These are phyloP conservation scores for Eulemur coronatus DNA, from an alignment of 2,797 vertebrate species.

Conservation along the genomic window DNA sequence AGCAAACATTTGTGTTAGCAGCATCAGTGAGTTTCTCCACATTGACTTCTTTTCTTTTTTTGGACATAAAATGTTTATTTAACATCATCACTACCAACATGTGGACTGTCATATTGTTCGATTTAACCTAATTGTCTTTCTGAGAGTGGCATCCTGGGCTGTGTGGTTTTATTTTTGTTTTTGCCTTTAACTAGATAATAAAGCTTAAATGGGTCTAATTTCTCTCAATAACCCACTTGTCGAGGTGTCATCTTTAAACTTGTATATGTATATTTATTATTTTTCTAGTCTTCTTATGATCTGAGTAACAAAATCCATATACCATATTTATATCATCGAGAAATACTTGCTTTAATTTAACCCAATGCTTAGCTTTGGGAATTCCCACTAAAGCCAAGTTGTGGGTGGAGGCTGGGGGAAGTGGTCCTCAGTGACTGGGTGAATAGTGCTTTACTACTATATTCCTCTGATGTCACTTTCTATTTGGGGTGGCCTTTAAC, in stretches of 20 bases:
- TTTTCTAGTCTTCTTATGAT: background rate
- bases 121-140: constrained; percentile 10
- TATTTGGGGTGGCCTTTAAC: background rate
- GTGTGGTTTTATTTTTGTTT: background rate
- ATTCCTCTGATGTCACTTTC: background rate
- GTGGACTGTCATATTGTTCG: background rate
- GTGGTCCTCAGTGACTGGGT: background rate
- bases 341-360: constrained; percentile 12
- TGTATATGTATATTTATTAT: background rate
- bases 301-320: background rate
- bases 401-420: too few species aligned
- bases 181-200: constrained; percentile 34
- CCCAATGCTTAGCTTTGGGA: background rate
- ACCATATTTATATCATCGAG: background rate
- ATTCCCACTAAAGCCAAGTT: background rate
- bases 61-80: constrained; percentile 39
- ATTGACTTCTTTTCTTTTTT: too few species aligned
- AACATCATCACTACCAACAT: background rate
- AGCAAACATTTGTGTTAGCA: background rate
- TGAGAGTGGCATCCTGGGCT: background rate
- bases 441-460: background rate
- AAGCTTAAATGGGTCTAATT: constrained; percentile 25
- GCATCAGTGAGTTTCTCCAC: background rate
- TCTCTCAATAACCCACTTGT: background rate
- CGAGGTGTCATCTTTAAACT: background rate